Base-by-base conservation (phyloP, 2,797 vertebrate genomes). In the Sebastes ruberrimus region DNA sequence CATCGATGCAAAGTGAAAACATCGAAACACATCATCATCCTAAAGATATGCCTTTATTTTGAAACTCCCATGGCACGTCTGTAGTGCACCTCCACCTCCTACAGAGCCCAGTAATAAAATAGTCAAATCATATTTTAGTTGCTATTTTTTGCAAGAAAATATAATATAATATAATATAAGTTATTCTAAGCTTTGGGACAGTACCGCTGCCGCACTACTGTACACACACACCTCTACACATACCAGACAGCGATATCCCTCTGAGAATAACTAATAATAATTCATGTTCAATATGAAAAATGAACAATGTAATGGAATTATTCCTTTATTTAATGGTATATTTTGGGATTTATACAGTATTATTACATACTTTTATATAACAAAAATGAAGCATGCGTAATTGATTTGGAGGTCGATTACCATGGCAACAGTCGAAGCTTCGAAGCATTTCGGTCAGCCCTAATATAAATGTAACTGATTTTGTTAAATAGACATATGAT, bases 261-360 rank as follows among this genome's bases (percentile, higher is more conserved):
- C 7, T 52, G 46, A 52, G 46, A 52, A 52, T 52, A 2, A 52
- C 42, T 20, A 4, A 52, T 52, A 52, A 1, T 52, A 52, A 52
- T 52, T 4, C 0, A n/a, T 52, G 46, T 52, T 52, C 3, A 52
- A 52, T 52, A 52, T n/a, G 18, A 52, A 52, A 9, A 20, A 52
- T 52, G 0, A 2, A 52, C 0, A 52, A 52, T 52, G 18, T 0
- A 20, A 20, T 52, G 46, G 46, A 52, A 52, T 52, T n/a, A 49
- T 52, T n/a, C 46, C 18, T 52, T 52, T 52, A 52, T 52, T n/a
- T 52, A 52, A 52, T 52, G 46, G 46, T 0, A 20, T n/a, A 49
- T 52, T 52, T 9, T 0, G 18, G 46, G 7, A 52, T 52, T 52
- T 52, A n/a, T 52, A 52, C 8, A 52, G 46, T 52, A 52, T 0